phyloP scores from a whole-genome alignment of 2,888 invertebrate species.

The Pheosia tremula region DNA sequence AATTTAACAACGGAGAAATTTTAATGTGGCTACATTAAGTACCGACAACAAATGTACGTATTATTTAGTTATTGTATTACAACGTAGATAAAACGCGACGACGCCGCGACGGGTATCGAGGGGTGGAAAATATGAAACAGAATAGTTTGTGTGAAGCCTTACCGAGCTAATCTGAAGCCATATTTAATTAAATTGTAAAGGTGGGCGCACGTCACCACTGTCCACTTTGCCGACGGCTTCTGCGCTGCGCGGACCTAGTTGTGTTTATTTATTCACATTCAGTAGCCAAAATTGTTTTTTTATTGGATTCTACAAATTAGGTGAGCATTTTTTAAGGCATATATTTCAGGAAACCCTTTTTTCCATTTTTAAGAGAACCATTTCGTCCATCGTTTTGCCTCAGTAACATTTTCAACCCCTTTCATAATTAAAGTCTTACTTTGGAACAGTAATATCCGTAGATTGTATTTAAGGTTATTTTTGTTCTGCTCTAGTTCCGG shows the following conservation, averaged over 20 bases:
- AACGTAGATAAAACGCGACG: slow-evolving; percentile 34
- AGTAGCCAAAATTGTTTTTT: slow-evolving; percentile 10
- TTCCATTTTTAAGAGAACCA: neutral
- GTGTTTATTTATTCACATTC: slow-evolving; percentile 27
- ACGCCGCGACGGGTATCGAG: slow-evolving; percentile 34
- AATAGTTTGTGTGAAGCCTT: slow-evolving; percentile 79
- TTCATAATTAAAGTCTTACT: slow-evolving; percentile 6
- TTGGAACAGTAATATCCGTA: slow-evolving; percentile 4
- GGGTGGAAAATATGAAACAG: slow-evolving; percentile 74
- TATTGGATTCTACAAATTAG: slow-evolving; percentile 21
- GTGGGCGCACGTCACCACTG: slow-evolving; percentile 60
- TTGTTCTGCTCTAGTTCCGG: slow-evolving; percentile 4
- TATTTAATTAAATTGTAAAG: slow-evolving; percentile 82
- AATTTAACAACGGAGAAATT: slow-evolving; percentile 35
- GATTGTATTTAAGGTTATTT: slow-evolving; percentile 7
- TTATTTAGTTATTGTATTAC: slow-evolving; percentile 20
- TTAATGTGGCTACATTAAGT: slow-evolving; percentile 21
- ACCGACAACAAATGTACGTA: slow-evolving; percentile 30
- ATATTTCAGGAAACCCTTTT: slow-evolving; percentile 4
- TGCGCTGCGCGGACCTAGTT: slow-evolving; percentile 57
- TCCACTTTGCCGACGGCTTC: slow-evolving; percentile 65
- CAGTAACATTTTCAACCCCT: slow-evolving; percentile 2
- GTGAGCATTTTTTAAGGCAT: slow-evolving; percentile 37
- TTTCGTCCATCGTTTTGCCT: neutral
- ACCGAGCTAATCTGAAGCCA: slow-evolving; percentile 81